Evolutionary conservation across 37 sponge, comb jelly and placozoan species (phyloP).

Genomic region (Lycopodina hypogea): DNA sequence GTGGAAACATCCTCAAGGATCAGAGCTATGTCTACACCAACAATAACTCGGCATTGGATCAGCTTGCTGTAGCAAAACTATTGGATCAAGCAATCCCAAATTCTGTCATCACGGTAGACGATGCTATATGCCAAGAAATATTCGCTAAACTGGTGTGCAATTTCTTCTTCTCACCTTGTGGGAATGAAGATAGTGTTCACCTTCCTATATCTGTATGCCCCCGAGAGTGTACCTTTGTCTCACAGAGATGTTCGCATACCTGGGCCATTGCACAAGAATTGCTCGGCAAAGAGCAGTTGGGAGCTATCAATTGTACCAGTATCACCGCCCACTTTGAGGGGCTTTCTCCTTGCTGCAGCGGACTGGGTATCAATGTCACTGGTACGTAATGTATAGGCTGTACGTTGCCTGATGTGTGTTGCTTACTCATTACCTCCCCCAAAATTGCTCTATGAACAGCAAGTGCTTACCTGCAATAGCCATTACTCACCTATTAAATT

Average conservation of each 20-base stretch:
- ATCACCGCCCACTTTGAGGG: not conserved
- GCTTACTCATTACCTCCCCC: too few species aligned
- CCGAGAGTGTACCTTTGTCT: constrained; percentile 10
- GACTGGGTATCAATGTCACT: not conserved
- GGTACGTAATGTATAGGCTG: not conserved
- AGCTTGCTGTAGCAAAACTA: not conserved
- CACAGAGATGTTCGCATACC: not conserved
- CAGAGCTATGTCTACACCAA: constrained; percentile 10
- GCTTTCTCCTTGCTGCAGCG: constrained; percentile 21
- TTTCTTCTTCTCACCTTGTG: constrained; percentile 23
- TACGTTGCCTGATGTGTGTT: too few species aligned
- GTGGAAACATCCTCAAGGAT: not conserved
- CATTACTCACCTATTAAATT: too few species aligned
- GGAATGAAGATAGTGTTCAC: not conserved
- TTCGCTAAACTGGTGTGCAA: constrained; percentile 2
- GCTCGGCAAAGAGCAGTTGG: not conserved
- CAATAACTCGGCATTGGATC: not conserved
- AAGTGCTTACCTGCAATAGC: too few species aligned
- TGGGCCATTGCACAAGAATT: not conserved
- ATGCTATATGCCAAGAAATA: not conserved
- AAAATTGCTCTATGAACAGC: too few species aligned
- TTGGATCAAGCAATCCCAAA: not conserved
- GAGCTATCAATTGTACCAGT: not conserved
- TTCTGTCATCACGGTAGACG: not conserved
- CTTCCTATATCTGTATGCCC: constrained; percentile 5